These are phyloP conservation scores for Romanogobio albipinnatus DNA, from an alignment of 2,113 vertebrate species.

Conservation along the genomic window DNA sequence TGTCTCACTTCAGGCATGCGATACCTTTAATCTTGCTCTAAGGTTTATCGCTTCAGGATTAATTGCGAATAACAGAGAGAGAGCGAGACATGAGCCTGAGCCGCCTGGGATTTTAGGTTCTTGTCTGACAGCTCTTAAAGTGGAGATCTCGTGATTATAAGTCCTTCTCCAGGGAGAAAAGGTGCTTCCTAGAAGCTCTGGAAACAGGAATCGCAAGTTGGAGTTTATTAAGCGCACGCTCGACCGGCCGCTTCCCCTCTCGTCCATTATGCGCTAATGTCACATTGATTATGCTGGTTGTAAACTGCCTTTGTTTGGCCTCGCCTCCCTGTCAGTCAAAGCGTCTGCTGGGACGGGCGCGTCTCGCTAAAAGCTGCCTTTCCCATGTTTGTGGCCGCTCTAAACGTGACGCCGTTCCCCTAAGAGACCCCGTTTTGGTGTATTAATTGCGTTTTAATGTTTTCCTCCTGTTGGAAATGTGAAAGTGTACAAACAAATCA, in stretches of 20 bases:
- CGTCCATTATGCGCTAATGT: conserved; percentile 75
- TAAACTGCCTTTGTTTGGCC: conserved; percentile 76
- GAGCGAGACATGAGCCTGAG: neutral
- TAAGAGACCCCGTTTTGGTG: conserved; percentile 61
- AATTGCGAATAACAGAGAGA: conserved; percentile 52
- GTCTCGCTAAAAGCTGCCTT: conserved; percentile 78
- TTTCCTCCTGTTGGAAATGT: conserved; percentile 66
- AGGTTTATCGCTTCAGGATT: conserved; percentile 57
- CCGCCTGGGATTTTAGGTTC: conserved; percentile 64
- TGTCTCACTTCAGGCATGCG: conserved; percentile 53
- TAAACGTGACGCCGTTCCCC: conserved; percentile 62
- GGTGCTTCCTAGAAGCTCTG: conserved; percentile 55
- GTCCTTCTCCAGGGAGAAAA: conserved; percentile 63
- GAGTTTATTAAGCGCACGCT: conserved; percentile 62
- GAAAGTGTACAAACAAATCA: conserved; percentile 72
- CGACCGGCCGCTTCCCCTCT: conserved; percentile 51
- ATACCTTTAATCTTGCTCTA: conserved; percentile 66
- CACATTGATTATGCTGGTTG: conserved; percentile 83
- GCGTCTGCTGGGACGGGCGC: conserved; percentile 66
- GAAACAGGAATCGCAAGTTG: conserved; percentile 48
- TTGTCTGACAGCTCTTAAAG: conserved; percentile 69
- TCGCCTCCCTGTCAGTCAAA: conserved; percentile 71
- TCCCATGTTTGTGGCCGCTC: conserved; percentile 68
- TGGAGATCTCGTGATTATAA: conserved; percentile 65
- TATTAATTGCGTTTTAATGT: conserved; percentile 85